A percentile compares a stretch with the other conserved stretches of the same genome.
phyloP scores from a whole-genome alignment of 1,140 invertebrate genomes.

The Atta texana region DNA sequence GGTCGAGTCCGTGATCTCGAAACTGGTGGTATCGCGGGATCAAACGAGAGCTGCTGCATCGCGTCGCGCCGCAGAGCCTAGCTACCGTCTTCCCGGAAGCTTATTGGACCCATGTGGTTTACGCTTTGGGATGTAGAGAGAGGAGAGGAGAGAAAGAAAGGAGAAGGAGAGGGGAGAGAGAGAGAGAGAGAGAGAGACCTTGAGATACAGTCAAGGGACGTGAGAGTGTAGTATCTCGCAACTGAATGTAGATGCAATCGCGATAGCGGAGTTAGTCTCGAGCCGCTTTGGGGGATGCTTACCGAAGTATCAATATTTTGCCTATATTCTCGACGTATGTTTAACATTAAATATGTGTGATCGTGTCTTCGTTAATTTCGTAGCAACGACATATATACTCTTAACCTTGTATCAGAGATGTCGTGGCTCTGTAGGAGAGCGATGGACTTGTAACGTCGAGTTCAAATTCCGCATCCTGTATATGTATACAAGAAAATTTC shows the following conservation, averaged over 20 bases:
- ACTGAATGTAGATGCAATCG: constrained; percentile 19
- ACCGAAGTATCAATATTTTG: constrained; percentile 21
- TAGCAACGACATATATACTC: too few species aligned
- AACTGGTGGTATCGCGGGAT: constrained; percentile 71
- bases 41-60: constrained; percentile 64
- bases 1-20: constrained; percentile 72
- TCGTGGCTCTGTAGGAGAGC: too few species aligned
- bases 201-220: constrained; percentile 24
- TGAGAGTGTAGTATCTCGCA: constrained; percentile 31
- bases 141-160: background rate
- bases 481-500: too few species aligned
- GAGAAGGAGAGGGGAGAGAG: background rate
- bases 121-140: constrained; percentile 30
- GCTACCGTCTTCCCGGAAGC: constrained; percentile 69
- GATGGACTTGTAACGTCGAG: too few species aligned
- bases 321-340: background rate
- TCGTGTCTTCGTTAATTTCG: constrained; percentile 23
- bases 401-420: too few species aligned
- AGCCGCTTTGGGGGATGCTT: constrained; percentile 25
- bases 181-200: background rate
- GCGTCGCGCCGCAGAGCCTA: constrained; percentile 12
- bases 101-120: constrained; percentile 74
- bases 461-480: too few species aligned
- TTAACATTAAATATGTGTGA: background rate
- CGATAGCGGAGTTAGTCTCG: constrained; percentile 20